These are phyloP conservation scores for Heliocidaris erythrogramma DNA, from an alignment of 35 echinoderm and acorn worm species.

Conservation along the genomic window DNA sequence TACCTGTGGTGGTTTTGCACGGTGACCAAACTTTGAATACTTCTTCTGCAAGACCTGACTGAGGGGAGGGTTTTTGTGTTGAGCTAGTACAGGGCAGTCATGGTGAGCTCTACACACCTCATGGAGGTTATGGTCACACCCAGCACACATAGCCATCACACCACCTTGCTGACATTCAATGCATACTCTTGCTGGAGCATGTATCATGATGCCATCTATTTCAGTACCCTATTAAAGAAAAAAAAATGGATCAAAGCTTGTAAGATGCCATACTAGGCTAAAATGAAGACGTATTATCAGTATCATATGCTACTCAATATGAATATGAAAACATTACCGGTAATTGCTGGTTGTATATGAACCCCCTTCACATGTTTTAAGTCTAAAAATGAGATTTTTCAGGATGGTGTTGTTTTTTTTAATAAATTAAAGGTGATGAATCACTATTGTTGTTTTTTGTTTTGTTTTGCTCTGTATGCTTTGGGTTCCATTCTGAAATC, in stretches of 20 bases:
- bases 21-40: neutral
- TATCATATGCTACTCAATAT: neutral
- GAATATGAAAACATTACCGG: too few species aligned
- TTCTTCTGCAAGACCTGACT: slow-evolving; percentile 1
- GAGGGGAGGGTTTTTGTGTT: neutral
- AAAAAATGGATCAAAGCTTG: neutral
- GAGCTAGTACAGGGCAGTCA: neutral
- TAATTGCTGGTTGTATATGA: too few species aligned
- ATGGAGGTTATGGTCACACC: slow-evolving; percentile 6
- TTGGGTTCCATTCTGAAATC: too few species aligned
- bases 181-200: neutral
- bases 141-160: neutral
- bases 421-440: too few species aligned
- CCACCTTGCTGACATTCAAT: neutral
- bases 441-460: too few species aligned
- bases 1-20: neutral
- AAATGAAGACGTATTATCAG: neutral
- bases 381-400: too few species aligned
- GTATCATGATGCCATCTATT: neutral
- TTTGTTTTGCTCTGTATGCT: too few species aligned
- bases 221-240: neutral
- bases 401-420: too few species aligned
- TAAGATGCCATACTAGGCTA: neutral
- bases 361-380: too few species aligned
- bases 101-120: slow-evolving; percentile 2